Evolutionary conservation across 2,797 vertebrate genomes (phyloP).

Genomic region (Hippocampus kuda): DNA sequence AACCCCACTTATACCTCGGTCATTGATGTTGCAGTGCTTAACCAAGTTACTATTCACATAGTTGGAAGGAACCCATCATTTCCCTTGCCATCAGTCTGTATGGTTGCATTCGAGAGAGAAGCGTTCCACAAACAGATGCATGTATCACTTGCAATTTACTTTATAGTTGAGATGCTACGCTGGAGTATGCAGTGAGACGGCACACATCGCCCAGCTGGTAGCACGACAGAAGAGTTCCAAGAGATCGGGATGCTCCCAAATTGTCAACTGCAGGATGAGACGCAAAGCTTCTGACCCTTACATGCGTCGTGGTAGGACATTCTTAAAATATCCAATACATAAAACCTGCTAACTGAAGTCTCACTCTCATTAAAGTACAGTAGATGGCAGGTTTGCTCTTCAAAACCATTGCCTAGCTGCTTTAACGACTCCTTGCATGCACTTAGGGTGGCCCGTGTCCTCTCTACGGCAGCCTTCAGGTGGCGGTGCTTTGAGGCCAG

Average conservation of each 20-base stretch:
- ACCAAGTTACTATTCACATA: too few species aligned
- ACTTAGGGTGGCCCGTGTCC: conserved; percentile 71
- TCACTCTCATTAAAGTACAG: not conserved
- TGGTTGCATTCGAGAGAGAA: not conserved
- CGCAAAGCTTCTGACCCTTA: conserved; percentile 69
- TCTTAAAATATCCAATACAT: not conserved
- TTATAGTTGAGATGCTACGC: conserved; percentile 73
- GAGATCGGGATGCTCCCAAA: conserved; percentile 64
- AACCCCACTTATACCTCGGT: too few species aligned
- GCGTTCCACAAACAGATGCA: not conserved
- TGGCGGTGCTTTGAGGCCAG: conserved; percentile 12
- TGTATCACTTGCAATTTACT: not conserved
- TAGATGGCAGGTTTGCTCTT: not conserved
- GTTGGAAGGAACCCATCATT: not conserved
- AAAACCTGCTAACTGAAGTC: not conserved
- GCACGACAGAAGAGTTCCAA: conserved; percentile 77
- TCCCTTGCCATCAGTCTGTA: not conserved
- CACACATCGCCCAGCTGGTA: conserved; percentile 80
- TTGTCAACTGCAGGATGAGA: conserved; percentile 82
- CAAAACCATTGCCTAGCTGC: not conserved
- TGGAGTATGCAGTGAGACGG: conserved; percentile 71
- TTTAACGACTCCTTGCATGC: not conserved
- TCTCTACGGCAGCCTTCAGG: conserved; percentile 75
- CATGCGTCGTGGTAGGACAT: conserved; percentile 65
- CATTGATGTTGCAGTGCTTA: too few species aligned